phyloP scores from a whole-genome alignment of 2,797 vertebrate genomes.

The Discoglossus pictus region DNA sequence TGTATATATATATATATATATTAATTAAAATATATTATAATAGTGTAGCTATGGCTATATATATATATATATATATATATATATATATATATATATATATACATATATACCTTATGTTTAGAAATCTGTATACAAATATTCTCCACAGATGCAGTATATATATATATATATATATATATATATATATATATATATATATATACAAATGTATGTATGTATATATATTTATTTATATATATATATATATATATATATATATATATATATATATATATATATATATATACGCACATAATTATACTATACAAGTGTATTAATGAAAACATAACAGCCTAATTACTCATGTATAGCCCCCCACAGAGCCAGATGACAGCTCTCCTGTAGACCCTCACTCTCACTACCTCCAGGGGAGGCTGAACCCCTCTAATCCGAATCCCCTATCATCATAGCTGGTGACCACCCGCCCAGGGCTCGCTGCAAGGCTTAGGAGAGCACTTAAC shows the following conservation, averaged over 20 bases:
- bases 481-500: constrained; percentile 22
- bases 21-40: too few relatives aligned
- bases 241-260: background rate
- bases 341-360: constrained; percentile 55
- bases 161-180: background rate
- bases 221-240: background rate
- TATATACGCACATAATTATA: too few relatives aligned
- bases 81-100: too few relatives aligned
- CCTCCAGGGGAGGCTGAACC: constrained; percentile 19
- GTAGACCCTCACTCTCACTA: constrained; percentile 22
- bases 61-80: too few relatives aligned
- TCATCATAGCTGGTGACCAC: constrained; percentile 20
- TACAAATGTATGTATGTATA: constrained; percentile 1
- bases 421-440: constrained; percentile 9
- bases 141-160: too few relatives aligned
- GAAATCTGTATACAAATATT: too few relatives aligned
- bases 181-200: background rate
- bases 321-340: constrained; percentile 5
- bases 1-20: too few relatives aligned
- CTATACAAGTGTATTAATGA: background rate
- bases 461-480: constrained; percentile 15
- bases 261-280: background rate
- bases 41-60: too few relatives aligned
- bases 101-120: too few relatives aligned
- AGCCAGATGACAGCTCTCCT: constrained; percentile 52